phyloP scores from a whole-genome alignment of 2,113 vertebrate species.

The Pteruthius melanotis region DNA sequence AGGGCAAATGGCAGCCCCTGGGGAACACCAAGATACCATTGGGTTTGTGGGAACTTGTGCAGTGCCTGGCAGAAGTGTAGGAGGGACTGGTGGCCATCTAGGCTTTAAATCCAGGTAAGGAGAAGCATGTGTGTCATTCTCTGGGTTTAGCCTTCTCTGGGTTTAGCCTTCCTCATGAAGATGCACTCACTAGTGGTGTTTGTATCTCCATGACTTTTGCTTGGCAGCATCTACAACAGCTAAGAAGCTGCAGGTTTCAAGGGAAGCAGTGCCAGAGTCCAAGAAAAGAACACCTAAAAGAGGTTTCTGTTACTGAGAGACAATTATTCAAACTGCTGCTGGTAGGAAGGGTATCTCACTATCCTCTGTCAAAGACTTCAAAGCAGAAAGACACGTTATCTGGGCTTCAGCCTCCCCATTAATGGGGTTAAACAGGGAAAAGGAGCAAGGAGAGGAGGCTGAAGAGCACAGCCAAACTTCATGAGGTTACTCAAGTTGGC shows the following conservation, averaged over 20 bases:
- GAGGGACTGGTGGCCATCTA: too few species aligned
- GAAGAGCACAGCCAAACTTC: background rate
- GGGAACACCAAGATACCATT: background rate
- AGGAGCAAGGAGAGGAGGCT: background rate
- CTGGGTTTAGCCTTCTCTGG: background rate
- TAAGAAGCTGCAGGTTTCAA: background rate
- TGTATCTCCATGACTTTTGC: background rate
- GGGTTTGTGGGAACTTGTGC: background rate
- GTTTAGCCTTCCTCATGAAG: background rate
- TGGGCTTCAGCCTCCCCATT: background rate
- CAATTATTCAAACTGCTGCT: background rate
- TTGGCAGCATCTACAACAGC: background rate
- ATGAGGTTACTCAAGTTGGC: background rate
- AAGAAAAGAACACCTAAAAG: background rate
- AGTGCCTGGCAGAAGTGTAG: background rate
- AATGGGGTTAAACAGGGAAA: background rate
- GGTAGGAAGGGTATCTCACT: background rate
- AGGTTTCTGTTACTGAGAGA: background rate
- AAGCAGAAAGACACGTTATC: background rate
- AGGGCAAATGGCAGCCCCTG: background rate
- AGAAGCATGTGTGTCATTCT: background rate
- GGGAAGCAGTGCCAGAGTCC: background rate
- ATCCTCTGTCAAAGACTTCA: background rate
- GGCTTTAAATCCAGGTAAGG: background rate
- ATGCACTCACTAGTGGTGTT: background rate